Percentiles rank a stretch among this genome's conserved stretches.
phyloP scores from a whole-genome alignment of 2,113 vertebrate species.

The Erpornis zantholeuca region DNA sequence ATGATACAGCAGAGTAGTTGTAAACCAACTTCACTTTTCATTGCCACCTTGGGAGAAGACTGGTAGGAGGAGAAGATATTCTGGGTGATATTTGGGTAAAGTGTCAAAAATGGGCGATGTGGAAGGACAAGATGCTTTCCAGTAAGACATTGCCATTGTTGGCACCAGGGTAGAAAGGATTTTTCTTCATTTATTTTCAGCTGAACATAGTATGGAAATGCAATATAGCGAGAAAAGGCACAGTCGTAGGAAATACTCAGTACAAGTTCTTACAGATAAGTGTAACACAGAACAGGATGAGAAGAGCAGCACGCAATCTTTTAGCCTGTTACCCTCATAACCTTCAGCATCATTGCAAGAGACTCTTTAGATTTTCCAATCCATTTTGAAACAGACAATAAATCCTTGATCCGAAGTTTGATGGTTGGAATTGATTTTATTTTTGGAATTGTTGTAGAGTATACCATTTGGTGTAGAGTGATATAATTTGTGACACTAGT shows the following conservation, averaged over 20 bases:
- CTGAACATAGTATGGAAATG: not conserved
- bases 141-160: not conserved
- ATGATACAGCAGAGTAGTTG: not conserved
- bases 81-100: not conserved
- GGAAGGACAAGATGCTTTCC: not conserved
- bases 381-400: accelerated
- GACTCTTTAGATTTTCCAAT: not conserved
- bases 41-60: not conserved
- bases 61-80: not conserved
- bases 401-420: not conserved
- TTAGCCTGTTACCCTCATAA: not conserved
- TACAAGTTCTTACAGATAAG: not conserved
- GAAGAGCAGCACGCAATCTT: not conserved
- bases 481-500: not conserved
- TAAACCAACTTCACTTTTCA: not conserved
- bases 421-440: not conserved
- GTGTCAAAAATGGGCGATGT: not conserved
- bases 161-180: not conserved
- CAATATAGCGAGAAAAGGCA: not conserved
- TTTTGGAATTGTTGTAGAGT: not conserved
- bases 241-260: not conserved
- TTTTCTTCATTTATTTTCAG: not conserved
- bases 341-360: not conserved
- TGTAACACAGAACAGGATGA: not conserved
- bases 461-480: too few relatives aligned